Conservation (phyloP, 2,888 invertebrate species). For the Drosophila imparisetae region DNA sequence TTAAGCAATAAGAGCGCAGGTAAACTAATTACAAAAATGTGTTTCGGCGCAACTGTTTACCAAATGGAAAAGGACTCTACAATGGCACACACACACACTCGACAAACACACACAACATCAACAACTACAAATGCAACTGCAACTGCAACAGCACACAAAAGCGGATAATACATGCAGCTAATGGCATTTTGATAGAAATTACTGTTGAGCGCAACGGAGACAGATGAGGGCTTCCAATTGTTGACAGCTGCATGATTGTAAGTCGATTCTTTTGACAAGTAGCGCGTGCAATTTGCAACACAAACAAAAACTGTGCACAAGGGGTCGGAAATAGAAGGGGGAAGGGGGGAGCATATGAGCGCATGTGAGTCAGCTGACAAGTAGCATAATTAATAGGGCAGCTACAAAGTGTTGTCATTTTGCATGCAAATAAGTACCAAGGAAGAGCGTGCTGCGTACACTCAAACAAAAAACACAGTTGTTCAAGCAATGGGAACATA, state of each 20-base stretch:
- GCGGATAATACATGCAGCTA: slow-evolving; percentile 36
- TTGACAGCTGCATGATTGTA: slow-evolving; percentile 64
- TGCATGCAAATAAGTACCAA: slow-evolving; percentile 55
- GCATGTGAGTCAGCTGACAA: slow-evolving; percentile 32
- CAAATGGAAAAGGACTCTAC: slow-evolving; percentile 25
- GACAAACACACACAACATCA: slow-evolving; percentile 15
- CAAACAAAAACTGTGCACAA: background rate
- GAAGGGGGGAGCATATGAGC: background rate
- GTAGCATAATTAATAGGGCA: slow-evolving; percentile 56
- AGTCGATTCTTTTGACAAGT: slow-evolving; percentile 43
- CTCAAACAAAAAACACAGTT: background rate
- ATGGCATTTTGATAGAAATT: slow-evolving; percentile 67
- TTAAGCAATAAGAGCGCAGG: slow-evolving; percentile 45
- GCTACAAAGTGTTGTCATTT: slow-evolving; percentile 32
- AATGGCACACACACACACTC: slow-evolving; percentile 2
- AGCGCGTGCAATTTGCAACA: slow-evolving; percentile 7
- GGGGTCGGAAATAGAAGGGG: no score
- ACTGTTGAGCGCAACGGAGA: slow-evolving; percentile 21
- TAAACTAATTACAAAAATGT: slow-evolving; percentile 60
- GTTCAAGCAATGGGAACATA: background rate
- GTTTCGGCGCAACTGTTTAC: slow-evolving; percentile 17
- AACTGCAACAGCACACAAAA: background rate
- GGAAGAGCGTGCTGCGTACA: slow-evolving; percentile 9
- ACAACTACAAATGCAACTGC: background rate
- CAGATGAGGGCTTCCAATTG: slow-evolving; percentile 45